Conservation (phyloP, 2,888 invertebrate genomes). For the Colostygia pectinataria region DNA sequence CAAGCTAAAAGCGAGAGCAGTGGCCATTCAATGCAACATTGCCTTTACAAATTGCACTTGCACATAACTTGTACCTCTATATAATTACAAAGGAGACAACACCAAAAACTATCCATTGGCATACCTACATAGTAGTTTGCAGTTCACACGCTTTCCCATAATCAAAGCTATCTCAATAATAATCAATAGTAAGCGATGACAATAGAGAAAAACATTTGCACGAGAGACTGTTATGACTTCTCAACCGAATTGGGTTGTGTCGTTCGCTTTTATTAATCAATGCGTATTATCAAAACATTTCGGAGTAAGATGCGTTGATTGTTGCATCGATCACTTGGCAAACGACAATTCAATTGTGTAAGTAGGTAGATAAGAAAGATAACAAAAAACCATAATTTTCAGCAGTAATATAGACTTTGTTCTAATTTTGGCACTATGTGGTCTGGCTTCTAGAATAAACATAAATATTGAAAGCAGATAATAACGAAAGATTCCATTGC, state of each 20-base stretch:
- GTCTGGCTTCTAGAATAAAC: too few species aligned
- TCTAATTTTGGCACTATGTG: too few species aligned
- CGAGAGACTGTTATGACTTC: slow-evolving; percentile 58
- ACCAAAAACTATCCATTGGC: slow-evolving; percentile 19
- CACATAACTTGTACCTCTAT: slow-evolving; percentile 7
- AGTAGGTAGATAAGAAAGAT: slow-evolving; percentile 6
- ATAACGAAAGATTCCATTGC: neutral
- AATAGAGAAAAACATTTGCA: slow-evolving; percentile 66
- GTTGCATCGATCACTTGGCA: slow-evolving; percentile 7
- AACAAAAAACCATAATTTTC: slow-evolving; percentile 1
- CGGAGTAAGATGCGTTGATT: slow-evolving; percentile 36
- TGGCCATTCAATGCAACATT: slow-evolving; percentile 40
- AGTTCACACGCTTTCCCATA: slow-evolving; percentile 56
- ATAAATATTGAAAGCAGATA: neutral
- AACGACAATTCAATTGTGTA: slow-evolving; percentile 5
- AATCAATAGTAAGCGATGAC: slow-evolving; percentile 53
- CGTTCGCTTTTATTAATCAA: slow-evolving; percentile 41
- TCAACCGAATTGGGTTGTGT: slow-evolving; percentile 55
- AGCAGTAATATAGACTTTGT: too few species aligned
- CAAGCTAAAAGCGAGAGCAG: slow-evolving; percentile 73
- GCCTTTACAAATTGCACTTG: slow-evolving; percentile 22
- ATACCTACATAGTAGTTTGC: slow-evolving; percentile 44
- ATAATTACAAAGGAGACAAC: slow-evolving; percentile 15
- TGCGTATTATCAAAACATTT: slow-evolving; percentile 56
- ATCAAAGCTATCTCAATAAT: slow-evolving; percentile 49